Base-by-base conservation (phyloP, 92 coral and sea anemone genomes). In the Metridium senile region DNA sequence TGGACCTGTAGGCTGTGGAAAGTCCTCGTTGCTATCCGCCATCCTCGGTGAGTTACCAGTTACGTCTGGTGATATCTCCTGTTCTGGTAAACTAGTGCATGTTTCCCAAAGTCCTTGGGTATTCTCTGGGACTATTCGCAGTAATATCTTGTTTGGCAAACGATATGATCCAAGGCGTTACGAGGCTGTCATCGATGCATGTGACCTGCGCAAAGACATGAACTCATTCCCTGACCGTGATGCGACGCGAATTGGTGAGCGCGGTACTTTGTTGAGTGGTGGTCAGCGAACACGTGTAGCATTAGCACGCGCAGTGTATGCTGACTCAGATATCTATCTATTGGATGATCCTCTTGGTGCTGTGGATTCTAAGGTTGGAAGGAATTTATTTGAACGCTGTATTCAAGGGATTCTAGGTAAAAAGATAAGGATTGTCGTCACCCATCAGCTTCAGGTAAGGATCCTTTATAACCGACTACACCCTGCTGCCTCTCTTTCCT, bases 1-100 rank as follows among this genome's bases (percentile, higher is more conserved):
- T 19, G 95, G 95, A 20, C 89, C 89, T 4, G 91, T 86, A 1
- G 95, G 95, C 1, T 86, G 89, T 34, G 95, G 95, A 28, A 90
- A 90, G 77, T 81, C 86, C 1, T 77, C 90, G 1, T 33, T 86
- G 49, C 71, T 86, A 13, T 78, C 70, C 0, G 70, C 86, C 31
- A 86, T 86, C 4, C 80, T 86, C 26, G 90, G 90, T 39, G 90
- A 86, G 32, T 47, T 86, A 13, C 79, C 69, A 26, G 54, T 75
- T n/a, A 62, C 68, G 13, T 72, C 73, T 26, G 90, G 90, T 9
- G 69, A 27, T 9, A 51, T 86, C 16, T 45, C 62, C 0, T 74
- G 84, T 25, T 51, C 65, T 10, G 84, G 90, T 20, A 76, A 70
- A 19, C 43, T 86, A 1, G 86, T 85, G 0, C 84, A 80, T 45